phyloP scores from a whole-genome alignment of 1,140 invertebrate species.

The Drosophila jambulina region DNA sequence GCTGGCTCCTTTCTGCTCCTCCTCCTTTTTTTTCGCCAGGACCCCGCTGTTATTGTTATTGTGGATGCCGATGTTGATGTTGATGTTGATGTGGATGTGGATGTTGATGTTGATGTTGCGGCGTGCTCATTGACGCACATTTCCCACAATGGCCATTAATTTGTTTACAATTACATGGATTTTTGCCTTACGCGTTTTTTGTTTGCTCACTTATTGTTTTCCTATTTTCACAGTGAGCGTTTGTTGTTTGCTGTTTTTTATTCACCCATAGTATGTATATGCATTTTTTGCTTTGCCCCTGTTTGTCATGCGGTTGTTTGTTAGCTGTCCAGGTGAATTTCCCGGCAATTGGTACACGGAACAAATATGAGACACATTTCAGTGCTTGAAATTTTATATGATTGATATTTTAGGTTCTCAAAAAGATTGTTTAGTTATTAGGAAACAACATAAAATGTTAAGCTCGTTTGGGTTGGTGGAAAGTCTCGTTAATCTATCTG shows the following conservation, averaged over 20 bases:
- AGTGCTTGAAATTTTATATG: no score
- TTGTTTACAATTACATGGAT: conserved; percentile 65
- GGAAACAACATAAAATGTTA: no score
- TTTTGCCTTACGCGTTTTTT: conserved; percentile 47
- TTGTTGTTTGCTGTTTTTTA: conserved; percentile 6
- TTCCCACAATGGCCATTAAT: conserved; percentile 62
- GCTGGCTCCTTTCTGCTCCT: not conserved
- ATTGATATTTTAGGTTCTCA: not conserved
- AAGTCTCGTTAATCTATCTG: no score
- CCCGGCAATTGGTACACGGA: not conserved
- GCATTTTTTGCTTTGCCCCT: not conserved
- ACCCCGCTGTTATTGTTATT: conserved; percentile 17
- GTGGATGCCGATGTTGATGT: conserved; percentile 9
- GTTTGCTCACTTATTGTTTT: conserved; percentile 28
- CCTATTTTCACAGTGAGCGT: conserved; percentile 9
- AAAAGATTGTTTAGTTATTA: not conserved
- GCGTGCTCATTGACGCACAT: conserved; percentile 59
- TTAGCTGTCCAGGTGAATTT: conserved; percentile 2
- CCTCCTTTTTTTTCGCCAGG: not conserved
- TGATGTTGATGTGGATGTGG: conserved; percentile 32
- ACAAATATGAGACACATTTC: no score
- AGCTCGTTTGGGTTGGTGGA: no score
- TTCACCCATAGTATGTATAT: not conserved
- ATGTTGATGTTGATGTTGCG: conserved; percentile 46
- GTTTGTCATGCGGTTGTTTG: conserved; percentile 23